Percentiles rank a stretch among this genome's conserved stretches.
Evolutionary conservation across 2,797 vertebrate species (phyloP).

Genomic region (Gallinago stenura): DNA sequence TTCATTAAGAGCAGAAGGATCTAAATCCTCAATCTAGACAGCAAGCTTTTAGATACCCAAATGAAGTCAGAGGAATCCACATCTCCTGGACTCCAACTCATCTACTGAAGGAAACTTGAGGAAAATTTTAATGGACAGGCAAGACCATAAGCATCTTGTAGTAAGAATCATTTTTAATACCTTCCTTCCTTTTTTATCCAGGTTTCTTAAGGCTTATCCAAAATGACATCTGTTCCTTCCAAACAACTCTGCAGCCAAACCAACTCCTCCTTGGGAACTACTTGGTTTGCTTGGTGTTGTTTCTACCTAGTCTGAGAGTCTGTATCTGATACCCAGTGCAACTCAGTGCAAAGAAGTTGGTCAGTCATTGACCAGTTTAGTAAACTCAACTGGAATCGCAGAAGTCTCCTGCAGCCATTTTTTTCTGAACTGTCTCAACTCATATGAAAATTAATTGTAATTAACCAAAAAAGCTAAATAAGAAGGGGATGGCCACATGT

Average conservation of each 20-base stretch:
- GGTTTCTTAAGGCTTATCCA: not conserved
- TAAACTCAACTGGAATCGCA: not conserved
- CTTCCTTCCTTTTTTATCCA: not conserved
- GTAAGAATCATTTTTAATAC: not conserved
- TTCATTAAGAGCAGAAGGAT: not conserved
- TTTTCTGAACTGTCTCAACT: not conserved
- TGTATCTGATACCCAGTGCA: not conserved
- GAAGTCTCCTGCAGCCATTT: not conserved
- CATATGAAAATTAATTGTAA: not conserved
- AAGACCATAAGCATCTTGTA: not conserved
- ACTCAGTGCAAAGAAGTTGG: not conserved
- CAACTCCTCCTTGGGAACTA: not conserved
- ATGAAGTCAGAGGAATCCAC: not conserved
- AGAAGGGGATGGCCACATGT: not conserved
- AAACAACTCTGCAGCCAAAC: not conserved
- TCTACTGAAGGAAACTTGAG: not conserved
- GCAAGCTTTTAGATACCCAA: not conserved
- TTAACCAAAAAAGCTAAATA: not conserved
- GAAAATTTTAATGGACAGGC: not conserved
- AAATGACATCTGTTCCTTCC: not conserved
- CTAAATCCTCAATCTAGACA: not conserved
- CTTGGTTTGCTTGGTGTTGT: not conserved
- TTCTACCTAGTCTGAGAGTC: not conserved
- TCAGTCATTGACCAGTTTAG: not conserved
- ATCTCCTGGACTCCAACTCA: not conserved